A percentile compares a stretch with the other conserved stretches of the same genome.
These are phyloP conservation scores for Pangasius sanitwongsei DNA, from an alignment of 2,797 vertebrate genomes.

Conservation along the genomic window DNA sequence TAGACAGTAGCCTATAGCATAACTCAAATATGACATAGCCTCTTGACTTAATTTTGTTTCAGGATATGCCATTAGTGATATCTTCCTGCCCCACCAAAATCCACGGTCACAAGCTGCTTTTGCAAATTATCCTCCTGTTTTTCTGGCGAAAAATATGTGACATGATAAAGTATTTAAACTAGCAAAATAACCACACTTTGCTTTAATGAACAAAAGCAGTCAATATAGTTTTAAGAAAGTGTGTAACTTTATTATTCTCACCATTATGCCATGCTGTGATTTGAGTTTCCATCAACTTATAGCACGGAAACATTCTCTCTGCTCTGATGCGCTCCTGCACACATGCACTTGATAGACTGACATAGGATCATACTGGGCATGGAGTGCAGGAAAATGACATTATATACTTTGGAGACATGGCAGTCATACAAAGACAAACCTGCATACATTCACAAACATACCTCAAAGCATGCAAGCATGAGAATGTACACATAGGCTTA, in stretches of 20 bases:
- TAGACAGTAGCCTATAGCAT: neutral
- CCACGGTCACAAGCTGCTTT: neutral
- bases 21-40: neutral
- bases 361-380: neutral
- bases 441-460: neutral
- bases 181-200: neutral
- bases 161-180: neutral
- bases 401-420: neutral
- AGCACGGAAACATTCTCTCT: neutral
- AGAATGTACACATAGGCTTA: neutral
- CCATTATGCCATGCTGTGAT: neutral
- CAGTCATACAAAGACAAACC: conserved; percentile 8
- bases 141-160: neutral
- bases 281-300: neutral
- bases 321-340: neutral
- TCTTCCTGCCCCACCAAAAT: neutral
- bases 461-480: neutral
- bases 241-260: neutral
- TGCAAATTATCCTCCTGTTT: neutral
- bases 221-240: neutral
- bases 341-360: neutral
- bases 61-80: neutral
- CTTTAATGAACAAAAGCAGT: neutral
- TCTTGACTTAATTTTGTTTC: neutral
- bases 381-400: neutral